Evolutionary conservation across 2,113 vertebrate species (phyloP).

Genomic region (Percina caprodes): DNA sequence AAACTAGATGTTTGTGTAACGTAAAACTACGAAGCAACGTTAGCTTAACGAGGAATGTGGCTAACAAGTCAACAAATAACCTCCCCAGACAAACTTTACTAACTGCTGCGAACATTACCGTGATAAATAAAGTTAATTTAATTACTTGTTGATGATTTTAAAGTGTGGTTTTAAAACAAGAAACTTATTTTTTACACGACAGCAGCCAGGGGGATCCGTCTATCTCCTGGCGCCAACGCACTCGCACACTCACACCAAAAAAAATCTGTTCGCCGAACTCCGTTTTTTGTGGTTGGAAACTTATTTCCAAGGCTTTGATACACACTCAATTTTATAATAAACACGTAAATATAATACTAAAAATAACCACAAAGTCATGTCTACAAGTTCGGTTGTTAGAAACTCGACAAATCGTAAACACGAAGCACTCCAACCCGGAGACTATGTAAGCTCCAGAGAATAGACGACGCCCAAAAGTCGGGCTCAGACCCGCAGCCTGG

Average conservation of each 20-base stretch:
- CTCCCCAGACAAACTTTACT: background rate
- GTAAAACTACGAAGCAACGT: constrained; percentile 25
- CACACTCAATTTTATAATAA: rapidly evolving
- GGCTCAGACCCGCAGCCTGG: constrained; percentile 26
- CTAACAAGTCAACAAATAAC: constrained; percentile 41
- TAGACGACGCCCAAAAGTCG: constrained; percentile 59
- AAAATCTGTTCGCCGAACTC: constrained; percentile 33
- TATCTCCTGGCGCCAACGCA: constrained; percentile 46
- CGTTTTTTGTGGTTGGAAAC: background rate
- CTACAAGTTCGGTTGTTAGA: background rate
- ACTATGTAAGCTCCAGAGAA: constrained; percentile 9
- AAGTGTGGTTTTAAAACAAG: background rate
- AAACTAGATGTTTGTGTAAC: too few species aligned
- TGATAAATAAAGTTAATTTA: rapidly evolving
- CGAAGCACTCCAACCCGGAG: background rate
- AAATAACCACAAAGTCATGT: rapidly evolving
- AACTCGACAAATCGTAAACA: constrained; percentile 5
- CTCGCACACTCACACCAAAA: too few species aligned
- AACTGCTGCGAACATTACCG: background rate
- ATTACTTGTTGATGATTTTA: background rate
- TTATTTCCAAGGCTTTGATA: rapidly evolving
- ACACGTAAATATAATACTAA: rapidly evolving
- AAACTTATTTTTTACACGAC: constrained; percentile 52
- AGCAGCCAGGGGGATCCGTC: constrained; percentile 50
- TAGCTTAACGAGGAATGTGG: constrained; percentile 60